A percentile compares a stretch with the other conserved stretches of the same genome.
phyloP scores from a whole-genome alignment of 1,140 invertebrate genomes.

The Rhagoletis zephyria region DNA sequence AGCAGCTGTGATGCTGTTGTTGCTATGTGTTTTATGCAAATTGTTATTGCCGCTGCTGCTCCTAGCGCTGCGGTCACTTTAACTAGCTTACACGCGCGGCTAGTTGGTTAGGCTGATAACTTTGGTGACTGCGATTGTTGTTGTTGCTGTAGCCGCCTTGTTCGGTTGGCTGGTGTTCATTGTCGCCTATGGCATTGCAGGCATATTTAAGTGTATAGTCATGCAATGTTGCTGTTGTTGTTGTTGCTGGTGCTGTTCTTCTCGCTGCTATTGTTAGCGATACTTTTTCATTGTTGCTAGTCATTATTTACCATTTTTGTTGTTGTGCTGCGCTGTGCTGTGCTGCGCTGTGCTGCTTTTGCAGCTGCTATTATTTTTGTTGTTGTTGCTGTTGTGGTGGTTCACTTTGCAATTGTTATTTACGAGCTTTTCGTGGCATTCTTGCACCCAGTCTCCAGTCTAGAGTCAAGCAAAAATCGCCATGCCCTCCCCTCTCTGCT shows the following conservation, averaged over 20 bases:
- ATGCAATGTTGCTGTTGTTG: neutral
- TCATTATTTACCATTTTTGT: slow-evolving; percentile 54
- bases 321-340: neutral
- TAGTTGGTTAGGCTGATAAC: slow-evolving; percentile 2
- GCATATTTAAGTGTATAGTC: neutral
- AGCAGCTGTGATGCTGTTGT: neutral
- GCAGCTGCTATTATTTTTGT: neutral
- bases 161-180: slow-evolving; percentile 49
- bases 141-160: slow-evolving; percentile 24
- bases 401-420: neutral
- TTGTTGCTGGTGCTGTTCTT: neutral
- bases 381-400: slow-evolving; percentile 22
- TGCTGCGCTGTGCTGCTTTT: slow-evolving; percentile 27
- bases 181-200: slow-evolving; percentile 47
- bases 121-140: neutral
- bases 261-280: slow-evolving; percentile 35
- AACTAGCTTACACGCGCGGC: slow-evolving; percentile 13
- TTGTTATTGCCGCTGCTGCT: neutral
- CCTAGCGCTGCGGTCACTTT: slow-evolving; percentile 27
- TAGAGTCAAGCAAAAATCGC: too few species aligned
- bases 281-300: slow-evolving; percentile 48
- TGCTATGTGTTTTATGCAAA: slow-evolving; percentile 45
- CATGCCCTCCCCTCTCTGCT: too few species aligned
- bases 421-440: slow-evolving; percentile 28
- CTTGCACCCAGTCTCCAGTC: neutral